phyloP scores from a whole-genome alignment of 2,888 invertebrate genomes.

The Dasypogon diadema region DNA sequence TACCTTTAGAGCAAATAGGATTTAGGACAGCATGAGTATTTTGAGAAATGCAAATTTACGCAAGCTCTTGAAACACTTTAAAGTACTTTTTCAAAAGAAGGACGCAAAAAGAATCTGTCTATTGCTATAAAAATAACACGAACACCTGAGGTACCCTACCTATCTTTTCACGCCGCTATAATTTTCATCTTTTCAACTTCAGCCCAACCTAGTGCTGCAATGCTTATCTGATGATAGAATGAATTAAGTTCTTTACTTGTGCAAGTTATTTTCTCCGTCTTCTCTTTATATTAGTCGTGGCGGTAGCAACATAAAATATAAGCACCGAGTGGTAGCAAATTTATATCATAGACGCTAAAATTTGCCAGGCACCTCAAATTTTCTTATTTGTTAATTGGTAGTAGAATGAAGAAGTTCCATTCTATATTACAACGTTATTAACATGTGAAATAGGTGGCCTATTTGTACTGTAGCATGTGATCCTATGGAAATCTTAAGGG shows the following conservation, averaged over 20 bases:
- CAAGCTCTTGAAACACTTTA: no score
- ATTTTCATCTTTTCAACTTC: not conserved
- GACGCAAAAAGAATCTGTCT: no score
- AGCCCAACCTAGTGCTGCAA: no score
- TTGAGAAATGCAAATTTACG: no score
- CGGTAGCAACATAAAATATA: not conserved
- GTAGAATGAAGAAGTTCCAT: not conserved
- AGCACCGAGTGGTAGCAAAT: not conserved
- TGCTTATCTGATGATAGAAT: no score
- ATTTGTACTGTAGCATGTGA: slow-evolving; percentile 7
- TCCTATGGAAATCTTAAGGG: no score
- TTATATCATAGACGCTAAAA: not conserved
- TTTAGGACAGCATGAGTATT: no score
- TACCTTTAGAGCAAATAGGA: no score
- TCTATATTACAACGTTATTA: not conserved
- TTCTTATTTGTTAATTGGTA: not conserved
- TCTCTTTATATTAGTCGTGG: not conserved
- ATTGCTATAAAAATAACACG: no score
- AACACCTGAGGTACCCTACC: no score
- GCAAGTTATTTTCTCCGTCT: not conserved
- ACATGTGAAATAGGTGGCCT: not conserved
- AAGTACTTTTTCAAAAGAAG: no score
- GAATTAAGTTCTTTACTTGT: not conserved
- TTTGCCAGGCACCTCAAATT: not conserved
- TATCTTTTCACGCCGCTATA: no score